A percentile compares a stretch with the other conserved stretches of the same genome.
These are phyloP conservation scores for Toxotes lorentzi DNA, from an alignment of 2,797 vertebrate species.

Conservation along the genomic window DNA sequence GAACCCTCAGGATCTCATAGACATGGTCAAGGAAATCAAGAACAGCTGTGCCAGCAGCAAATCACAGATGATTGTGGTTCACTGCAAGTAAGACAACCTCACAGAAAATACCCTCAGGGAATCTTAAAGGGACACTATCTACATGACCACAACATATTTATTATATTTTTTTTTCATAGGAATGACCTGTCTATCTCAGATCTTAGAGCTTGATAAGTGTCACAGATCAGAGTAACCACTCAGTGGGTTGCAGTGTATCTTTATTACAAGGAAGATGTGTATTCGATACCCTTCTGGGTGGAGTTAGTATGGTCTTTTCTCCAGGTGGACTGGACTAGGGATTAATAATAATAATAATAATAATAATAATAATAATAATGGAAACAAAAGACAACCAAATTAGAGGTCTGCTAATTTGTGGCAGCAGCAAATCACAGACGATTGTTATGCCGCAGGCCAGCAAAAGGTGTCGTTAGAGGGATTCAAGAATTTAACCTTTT, in stretches of 20 bases:
- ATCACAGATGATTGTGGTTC: slow-evolving; percentile 83
- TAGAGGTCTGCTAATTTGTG: too few species aligned
- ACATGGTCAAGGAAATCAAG: slow-evolving; percentile 88
- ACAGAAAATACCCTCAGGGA: background rate
- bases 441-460: background rate
- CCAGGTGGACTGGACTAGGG: too few species aligned
- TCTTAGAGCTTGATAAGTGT: background rate
- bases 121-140: background rate
- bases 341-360: too few species aligned
- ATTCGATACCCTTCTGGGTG: background rate
- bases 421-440: too few species aligned
- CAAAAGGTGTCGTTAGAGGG: background rate
- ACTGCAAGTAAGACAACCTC: slow-evolving; percentile 89
- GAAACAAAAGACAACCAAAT: background rate
- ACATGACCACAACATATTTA: background rate
- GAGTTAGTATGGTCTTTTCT: too few species aligned
- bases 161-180: background rate
- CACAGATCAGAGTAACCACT: background rate
- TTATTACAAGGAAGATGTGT: background rate
- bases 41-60: slow-evolving; percentile 62
- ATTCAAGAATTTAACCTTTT: background rate
- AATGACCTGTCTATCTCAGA: background rate
- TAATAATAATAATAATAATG: background rate
- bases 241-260: background rate
- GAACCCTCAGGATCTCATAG: slow-evolving; percentile 85